Base-by-base conservation (phyloP, 2,888 invertebrate genomes). In the Lepidocyrtinus sp. region DNA sequence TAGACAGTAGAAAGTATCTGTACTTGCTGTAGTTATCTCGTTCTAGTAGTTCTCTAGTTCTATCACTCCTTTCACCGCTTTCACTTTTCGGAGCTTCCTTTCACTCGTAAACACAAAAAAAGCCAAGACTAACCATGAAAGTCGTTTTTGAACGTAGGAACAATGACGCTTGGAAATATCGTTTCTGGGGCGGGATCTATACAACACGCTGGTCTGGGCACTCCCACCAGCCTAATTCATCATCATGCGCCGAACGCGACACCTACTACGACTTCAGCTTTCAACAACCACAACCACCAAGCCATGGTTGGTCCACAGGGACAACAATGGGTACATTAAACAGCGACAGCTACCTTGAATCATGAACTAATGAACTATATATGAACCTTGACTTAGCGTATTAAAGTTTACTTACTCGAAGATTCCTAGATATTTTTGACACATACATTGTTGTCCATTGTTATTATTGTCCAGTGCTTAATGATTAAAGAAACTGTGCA, bases 291-390 rank as follows among this genome's bases (percentile, higher is more conserved):
- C 27, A n/a, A n/a, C 12, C 80, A 80, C 46, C 80, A 81, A 70
- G 80, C 79, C 19, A 79, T 75, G 74, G 80, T 74, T 75, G 71
- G 80, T 70, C 65, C 71, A 73, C 71, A 67, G 12, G 80, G 80
- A 36, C 80, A 81, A 71, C 80, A 81, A 63, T 81, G 80, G 80
- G 80, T 81, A 75, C 80, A 81, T 72, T 81, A 26, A 79, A 81
- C 75, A 81, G 80, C 80, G 72, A 79, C 22, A 61, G n/a, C n/a
- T n/a, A n/a, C n/a, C n/a, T n/a, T n/a, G n/a, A n/a, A n/a, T n/a
- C n/a, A n/a, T n/a, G n/a, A n/a, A 55, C 25, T 17, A 55, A 19
- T 65, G 3, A 67, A 45, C 9, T 45, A 5, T 5, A 25, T 22
- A 50, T 36, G 21, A 19, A 67, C 36, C 0, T 46, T 3, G 68